Conservation (phyloP, 2,888 invertebrate species). For the Pheosia gnoma region DNA sequence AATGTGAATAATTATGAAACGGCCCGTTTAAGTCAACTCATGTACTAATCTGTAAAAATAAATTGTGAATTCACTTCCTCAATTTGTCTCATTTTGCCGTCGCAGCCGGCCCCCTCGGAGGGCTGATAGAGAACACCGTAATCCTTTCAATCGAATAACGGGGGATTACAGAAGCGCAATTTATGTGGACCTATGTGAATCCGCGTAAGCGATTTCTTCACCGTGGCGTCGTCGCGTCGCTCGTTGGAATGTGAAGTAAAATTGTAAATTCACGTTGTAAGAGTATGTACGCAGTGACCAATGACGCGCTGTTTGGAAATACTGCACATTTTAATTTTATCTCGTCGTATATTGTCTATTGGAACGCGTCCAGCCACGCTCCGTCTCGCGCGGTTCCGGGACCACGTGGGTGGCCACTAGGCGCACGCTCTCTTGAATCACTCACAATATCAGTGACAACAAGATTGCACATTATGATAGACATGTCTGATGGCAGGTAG, state of each 20-base stretch:
- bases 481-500: slow-evolving; percentile 30
- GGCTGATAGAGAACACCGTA: slow-evolving; percentile 70
- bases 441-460: slow-evolving; percentile 54
- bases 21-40: slow-evolving; percentile 1
- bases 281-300: slow-evolving; percentile 40
- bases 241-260: slow-evolving; percentile 29
- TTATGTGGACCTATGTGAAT: slow-evolving; percentile 55
- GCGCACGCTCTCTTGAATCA: slow-evolving; percentile 40
- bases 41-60: slow-evolving; percentile 12
- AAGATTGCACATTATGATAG: slow-evolving; percentile 49
- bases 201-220: slow-evolving; percentile 23
- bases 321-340: slow-evolving; percentile 72
- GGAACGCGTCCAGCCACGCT: slow-evolving; percentile 67
- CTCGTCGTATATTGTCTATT: slow-evolving; percentile 68
- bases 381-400: slow-evolving; percentile 51
- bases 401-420: slow-evolving; percentile 58
- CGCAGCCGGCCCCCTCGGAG: slow-evolving; percentile 46
- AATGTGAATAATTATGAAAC: slow-evolving; percentile 7
- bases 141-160: slow-evolving; percentile 73
- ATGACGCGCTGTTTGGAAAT: slow-evolving; percentile 53
- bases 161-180: slow-evolving; percentile 59
- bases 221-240: slow-evolving; percentile 7
- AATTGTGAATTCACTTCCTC: slow-evolving; percentile 50
- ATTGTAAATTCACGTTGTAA: slow-evolving; percentile 46
- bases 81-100: slow-evolving; percentile 62